These are phyloP conservation scores for Tortricodes alternella DNA, from an alignment of 2,888 invertebrate species.

Conservation along the genomic window DNA sequence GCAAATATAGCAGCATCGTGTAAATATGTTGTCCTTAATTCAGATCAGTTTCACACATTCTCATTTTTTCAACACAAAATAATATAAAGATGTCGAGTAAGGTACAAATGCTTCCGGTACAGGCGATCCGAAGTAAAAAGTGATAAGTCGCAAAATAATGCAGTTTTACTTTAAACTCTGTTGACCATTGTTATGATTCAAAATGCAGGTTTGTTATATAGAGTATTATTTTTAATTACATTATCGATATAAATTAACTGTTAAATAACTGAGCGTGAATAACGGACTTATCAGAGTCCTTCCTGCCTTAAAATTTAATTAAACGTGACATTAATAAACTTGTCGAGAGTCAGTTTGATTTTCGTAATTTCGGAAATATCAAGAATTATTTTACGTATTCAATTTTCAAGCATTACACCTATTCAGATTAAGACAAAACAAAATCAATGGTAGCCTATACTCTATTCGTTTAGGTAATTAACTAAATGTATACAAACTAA, in stretches of 20 bases:
- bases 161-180: not conserved
- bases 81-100: not conserved
- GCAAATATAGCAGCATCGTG: no score
- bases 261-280: not conserved
- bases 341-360: no score
- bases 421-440: no score
- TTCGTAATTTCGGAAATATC: no score
- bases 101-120: not conserved
- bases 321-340: not conserved
- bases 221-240: not conserved
- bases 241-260: not conserved
- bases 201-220: not conserved
- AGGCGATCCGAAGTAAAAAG: not conserved
- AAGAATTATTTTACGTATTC: no score
- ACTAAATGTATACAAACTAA: no score
- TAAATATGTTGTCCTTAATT: not conserved
- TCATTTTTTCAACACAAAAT: not conserved
- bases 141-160: not conserved
- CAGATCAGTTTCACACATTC: not conserved
- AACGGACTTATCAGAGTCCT: not conserved
- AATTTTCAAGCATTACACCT: no score
- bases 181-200: not conserved
- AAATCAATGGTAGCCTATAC: no score
- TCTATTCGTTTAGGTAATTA: no score
- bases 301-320: not conserved